phyloP scores from a whole-genome alignment of 2,113 vertebrate genomes.

The Sinocyclocheilus grahami region DNA sequence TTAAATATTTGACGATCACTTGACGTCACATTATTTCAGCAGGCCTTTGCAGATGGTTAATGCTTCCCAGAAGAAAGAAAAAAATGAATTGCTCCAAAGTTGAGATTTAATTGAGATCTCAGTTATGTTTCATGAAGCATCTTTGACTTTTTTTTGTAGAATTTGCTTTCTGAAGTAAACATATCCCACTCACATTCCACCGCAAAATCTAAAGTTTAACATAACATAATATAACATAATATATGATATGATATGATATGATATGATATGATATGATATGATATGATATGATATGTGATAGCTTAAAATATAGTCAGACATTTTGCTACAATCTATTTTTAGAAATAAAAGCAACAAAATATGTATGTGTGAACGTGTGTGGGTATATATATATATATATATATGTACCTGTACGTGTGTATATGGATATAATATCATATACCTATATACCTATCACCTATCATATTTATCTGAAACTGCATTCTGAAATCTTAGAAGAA shows the following conservation, averaged over 20 bases:
- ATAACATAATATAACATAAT: no score
- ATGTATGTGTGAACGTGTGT: no score
- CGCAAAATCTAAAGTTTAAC: neutral
- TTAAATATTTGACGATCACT: conserved; percentile 4
- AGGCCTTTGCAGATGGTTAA: neutral
- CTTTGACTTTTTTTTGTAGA: neutral
- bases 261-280: no score
- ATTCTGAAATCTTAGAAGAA: neutral
- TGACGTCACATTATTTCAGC: neutral
- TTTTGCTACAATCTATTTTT: no score
- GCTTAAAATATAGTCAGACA: no score
- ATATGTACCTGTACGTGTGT: no score
- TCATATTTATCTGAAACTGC: neutral
- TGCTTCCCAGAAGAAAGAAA: neutral
- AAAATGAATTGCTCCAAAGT: neutral
- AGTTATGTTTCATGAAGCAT: neutral
- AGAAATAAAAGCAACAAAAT: no score
- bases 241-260: no score
- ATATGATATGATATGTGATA: no score
- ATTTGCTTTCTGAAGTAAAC: neutral
- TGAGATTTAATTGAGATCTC: neutral
- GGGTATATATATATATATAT: no score
- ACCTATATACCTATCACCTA: no score
- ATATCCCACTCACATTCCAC: neutral
- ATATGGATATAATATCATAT: no score